These are phyloP conservation scores for Pterobdella sp. DNA, from an alignment of 2,888 invertebrate genomes.

Conservation along the genomic window DNA sequence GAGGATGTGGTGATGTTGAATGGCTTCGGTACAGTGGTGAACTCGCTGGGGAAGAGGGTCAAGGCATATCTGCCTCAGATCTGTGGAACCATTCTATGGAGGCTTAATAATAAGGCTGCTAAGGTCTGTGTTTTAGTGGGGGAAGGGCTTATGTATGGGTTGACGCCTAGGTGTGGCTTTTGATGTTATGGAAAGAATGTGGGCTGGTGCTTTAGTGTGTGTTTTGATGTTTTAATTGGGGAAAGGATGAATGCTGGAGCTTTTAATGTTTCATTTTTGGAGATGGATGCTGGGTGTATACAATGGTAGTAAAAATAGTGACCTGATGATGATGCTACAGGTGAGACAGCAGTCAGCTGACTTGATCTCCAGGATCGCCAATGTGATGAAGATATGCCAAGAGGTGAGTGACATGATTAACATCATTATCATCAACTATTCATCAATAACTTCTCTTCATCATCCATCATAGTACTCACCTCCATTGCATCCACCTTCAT, in stretches of 20 bases:
- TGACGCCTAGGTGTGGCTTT: background rate
- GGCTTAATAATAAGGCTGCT: constrained; percentile 97
- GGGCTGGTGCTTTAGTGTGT: background rate
- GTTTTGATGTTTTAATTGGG: background rate
- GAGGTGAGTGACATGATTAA: no score
- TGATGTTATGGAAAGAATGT: background rate
- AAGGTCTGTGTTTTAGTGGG: constrained; percentile 72
- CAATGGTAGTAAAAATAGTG: background rate
- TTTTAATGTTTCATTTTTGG: background rate
- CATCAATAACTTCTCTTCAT: background rate
- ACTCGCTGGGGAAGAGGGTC: constrained; percentile 89
- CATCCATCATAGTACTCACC: background rate
- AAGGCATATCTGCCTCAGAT: constrained; percentile 98
- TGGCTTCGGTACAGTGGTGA: constrained; percentile 97
- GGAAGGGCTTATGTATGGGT: background rate
- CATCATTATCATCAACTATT: no score
- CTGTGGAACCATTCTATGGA: constrained; percentile 98
- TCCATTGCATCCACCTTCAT: background rate
- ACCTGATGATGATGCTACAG: background rate
- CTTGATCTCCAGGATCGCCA: constrained; percentile 88
- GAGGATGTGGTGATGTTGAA: constrained; percentile 99
- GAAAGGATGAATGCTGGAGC: background rate
- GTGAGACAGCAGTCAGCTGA: constrained; percentile 93
- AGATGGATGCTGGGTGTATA: background rate
- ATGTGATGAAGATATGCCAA: constrained; percentile 99